Evolutionary conservation across 2,113 vertebrate genomes (phyloP).

Genomic region (Forbesichthys papilliferus): DNA sequence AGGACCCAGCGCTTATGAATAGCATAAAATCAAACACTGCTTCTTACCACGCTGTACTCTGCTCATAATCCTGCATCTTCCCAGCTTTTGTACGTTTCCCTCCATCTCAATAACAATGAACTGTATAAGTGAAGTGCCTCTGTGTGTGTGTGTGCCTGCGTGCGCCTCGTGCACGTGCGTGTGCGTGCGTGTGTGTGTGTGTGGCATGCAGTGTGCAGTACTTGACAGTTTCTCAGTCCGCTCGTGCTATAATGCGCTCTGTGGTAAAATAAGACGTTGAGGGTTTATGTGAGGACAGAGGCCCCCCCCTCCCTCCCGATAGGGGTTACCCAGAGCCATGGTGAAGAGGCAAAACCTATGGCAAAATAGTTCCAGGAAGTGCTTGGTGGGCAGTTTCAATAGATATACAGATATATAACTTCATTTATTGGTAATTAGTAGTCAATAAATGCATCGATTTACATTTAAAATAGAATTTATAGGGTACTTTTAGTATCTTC

Average conservation of each 20-base stretch:
- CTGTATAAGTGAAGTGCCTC: not conserved
- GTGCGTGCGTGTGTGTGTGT: not conserved
- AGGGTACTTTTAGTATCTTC: no score
- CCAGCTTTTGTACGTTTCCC: constrained; percentile 84
- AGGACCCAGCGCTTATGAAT: constrained; percentile 32
- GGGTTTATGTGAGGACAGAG: constrained; percentile 70
- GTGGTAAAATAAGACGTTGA: constrained; percentile 26
- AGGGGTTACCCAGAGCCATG: constrained; percentile 40
- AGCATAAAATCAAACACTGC: constrained; percentile 53
- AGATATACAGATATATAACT: no score
- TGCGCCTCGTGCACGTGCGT: no score
- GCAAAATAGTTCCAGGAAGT: no score
- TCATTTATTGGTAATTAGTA: no score
- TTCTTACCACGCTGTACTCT: constrained; percentile 78
- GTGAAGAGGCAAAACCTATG: no score
- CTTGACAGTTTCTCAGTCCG: not conserved
- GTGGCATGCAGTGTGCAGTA: not conserved
- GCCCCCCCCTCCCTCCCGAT: constrained; percentile 52
- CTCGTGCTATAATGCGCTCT: not conserved
- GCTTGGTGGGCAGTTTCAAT: no score
- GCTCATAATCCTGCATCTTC: constrained; percentile 86
- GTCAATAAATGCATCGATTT: no score
- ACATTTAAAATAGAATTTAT: no score
- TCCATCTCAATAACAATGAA: constrained; percentile 68
- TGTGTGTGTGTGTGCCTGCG: not conserved